Conservation (phyloP, 1,140 invertebrate species). For the Dendroctonus ponderosae region DNA sequence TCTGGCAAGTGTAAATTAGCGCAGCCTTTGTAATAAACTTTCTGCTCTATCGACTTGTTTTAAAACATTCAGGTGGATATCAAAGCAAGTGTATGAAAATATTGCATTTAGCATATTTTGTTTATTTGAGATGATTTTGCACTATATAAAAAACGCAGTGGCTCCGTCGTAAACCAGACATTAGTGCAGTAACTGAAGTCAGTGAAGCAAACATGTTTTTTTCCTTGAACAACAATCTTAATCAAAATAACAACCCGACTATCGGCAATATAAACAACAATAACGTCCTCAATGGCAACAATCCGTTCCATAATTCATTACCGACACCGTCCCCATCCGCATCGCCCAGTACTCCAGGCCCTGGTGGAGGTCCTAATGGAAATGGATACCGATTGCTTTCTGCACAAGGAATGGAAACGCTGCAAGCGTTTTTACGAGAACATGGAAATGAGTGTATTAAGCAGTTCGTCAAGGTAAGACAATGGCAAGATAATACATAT, state of each 20-base stretch:
- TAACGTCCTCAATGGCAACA: constrained; percentile 44
- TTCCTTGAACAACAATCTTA: constrained; percentile 40
- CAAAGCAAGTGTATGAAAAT: too few species aligned
- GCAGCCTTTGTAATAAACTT: too few species aligned
- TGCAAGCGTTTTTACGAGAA: constrained; percentile 59
- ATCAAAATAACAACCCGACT: constrained; percentile 34
- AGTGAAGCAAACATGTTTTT: constrained; percentile 21
- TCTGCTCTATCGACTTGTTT: too few species aligned
- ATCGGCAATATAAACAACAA: constrained; percentile 44
- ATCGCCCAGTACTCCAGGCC: constrained; percentile 23
- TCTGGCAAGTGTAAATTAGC: too few species aligned
- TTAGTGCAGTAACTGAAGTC: too few species aligned
- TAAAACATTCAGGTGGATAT: too few species aligned
- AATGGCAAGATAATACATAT: background rate
- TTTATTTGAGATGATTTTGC: too few species aligned
- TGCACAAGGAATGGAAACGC: constrained; percentile 57
- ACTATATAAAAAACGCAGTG: too few species aligned
- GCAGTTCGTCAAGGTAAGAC: constrained; percentile 62
- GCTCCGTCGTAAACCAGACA: too few species aligned
- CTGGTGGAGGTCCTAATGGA: constrained; percentile 47
- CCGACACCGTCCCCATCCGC: constrained; percentile 36
- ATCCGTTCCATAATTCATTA: constrained; percentile 47
- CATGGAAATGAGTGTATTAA: constrained; percentile 62
- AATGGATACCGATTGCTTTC: constrained; percentile 59
- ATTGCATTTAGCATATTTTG: too few species aligned